Conservation (phyloP, 2,888 invertebrate genomes). For the Synanthedon myopaeformis region DNA sequence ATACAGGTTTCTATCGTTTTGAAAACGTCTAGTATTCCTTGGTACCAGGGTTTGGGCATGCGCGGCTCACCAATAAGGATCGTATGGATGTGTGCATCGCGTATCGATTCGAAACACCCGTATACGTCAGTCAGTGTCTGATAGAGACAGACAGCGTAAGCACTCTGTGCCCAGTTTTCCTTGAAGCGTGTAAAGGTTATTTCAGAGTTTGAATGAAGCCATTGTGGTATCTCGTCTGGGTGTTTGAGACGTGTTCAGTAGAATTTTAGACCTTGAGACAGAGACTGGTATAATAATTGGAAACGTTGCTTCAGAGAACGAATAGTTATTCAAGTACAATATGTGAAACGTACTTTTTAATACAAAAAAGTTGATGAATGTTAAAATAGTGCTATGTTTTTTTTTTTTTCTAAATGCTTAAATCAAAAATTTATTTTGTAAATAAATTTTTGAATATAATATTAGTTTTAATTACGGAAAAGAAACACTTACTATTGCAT, state of each 20-base stretch:
- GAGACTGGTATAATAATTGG: not conserved
- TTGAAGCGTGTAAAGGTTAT: slow-evolving; percentile 41
- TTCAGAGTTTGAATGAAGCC: slow-evolving; percentile 42
- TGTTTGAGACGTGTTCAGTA: not conserved
- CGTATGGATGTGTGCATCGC: slow-evolving; percentile 48
- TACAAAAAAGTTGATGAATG: too few species aligned
- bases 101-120: slow-evolving; percentile 54
- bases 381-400: not conserved
- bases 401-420: too few species aligned
- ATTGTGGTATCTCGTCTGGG: slow-evolving; percentile 7
- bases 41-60: slow-evolving; percentile 46
- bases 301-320: not conserved
- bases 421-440: too few species aligned
- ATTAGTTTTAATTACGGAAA: too few species aligned
- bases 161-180: slow-evolving; percentile 23
- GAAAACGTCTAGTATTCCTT: slow-evolving; percentile 32
- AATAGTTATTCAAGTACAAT: not conserved
- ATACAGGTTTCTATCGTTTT: slow-evolving; percentile 1
- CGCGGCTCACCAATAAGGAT: slow-evolving; percentile 23
- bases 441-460: too few species aligned
- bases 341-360: not conserved
- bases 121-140: slow-evolving; percentile 62
- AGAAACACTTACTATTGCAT: too few species aligned
- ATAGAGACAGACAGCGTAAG: slow-evolving; percentile 35
- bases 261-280: not conserved